Conservation (phyloP, 2,888 invertebrate genomes). For the Melieria crassipennis region DNA sequence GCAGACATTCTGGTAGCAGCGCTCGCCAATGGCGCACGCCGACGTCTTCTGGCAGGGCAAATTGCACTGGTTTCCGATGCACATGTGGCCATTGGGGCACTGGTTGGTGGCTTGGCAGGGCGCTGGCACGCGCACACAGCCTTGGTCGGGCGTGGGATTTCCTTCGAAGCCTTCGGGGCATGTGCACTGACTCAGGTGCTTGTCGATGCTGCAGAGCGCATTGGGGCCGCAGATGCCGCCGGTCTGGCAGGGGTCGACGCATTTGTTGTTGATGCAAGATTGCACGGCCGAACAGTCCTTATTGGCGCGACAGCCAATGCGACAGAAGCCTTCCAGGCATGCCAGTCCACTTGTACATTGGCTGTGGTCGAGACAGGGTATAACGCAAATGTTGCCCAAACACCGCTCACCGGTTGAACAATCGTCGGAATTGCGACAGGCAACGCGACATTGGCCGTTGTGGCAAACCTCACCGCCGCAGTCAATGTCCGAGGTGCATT, state of each 20-base stretch:
- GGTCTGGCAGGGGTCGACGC: conserved; percentile 82
- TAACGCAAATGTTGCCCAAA: conserved; percentile 78
- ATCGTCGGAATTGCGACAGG: conserved; percentile 80
- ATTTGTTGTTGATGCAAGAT: conserved; percentile 86
- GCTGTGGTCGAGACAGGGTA: conserved; percentile 82
- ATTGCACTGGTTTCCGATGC: conserved; percentile 81
- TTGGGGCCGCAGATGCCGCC: conserved; percentile 85
- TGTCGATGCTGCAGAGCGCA: conserved; percentile 78
- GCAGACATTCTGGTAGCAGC: conserved; percentile 81
- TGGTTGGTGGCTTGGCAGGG: conserved; percentile 74
- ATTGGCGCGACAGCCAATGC: conserved; percentile 85
- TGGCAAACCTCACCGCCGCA: conserved; percentile 83
- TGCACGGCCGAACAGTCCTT: conserved; percentile 80
- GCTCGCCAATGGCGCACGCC: conserved; percentile 85
- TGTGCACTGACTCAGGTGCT: conserved; percentile 80
- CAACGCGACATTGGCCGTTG: conserved; percentile 84
- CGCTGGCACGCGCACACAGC: conserved; percentile 84
- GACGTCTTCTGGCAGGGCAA: conserved; percentile 79
- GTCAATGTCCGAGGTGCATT: conserved; percentile 77
- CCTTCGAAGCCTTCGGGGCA: conserved; percentile 89
- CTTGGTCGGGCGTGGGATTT: conserved; percentile 87
- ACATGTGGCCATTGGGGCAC: conserved; percentile 81
- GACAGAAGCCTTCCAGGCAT: conserved; percentile 81
- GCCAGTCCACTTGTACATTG: conserved; percentile 84
- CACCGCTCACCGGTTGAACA: conserved; percentile 85